These are phyloP conservation scores for Chloroceryle amazona DNA, from an alignment of 2,797 vertebrate species.

Conservation along the genomic window DNA sequence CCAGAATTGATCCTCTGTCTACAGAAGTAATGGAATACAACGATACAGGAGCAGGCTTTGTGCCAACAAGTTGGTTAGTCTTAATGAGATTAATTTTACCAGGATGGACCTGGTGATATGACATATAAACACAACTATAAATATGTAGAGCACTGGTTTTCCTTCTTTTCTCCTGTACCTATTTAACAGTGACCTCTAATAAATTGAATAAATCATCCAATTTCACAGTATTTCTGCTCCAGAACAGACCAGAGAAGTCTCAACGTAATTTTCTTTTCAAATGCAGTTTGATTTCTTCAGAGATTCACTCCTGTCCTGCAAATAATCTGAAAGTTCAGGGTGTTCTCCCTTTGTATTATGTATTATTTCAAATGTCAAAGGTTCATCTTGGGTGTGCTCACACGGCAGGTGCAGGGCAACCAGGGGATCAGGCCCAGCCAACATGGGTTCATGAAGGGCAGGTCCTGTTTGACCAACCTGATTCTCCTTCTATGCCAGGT, in stretches of 20 bases:
- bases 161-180: not conserved
- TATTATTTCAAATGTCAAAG: not conserved
- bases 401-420: no score
- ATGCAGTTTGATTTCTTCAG: not conserved
- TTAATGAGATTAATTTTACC: not conserved
- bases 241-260: not conserved
- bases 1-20: conserved; percentile 1
- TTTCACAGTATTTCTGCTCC: not conserved
- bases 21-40: not conserved
- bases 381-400: no score
- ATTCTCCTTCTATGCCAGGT: no score
- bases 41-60: not conserved
- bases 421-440: no score
- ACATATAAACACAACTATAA: not conserved
- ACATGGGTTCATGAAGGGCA: no score
- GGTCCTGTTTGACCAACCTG: no score
- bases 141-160: not conserved
- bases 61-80: not conserved
- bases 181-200: not conserved
- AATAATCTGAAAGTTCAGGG: not conserved
- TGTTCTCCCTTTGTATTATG: not conserved
- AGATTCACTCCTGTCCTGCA: not conserved
- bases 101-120: not conserved
- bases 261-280: not conserved
- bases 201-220: not conserved